Evolutionary conservation across 2,797 vertebrate genomes (phyloP).

Genomic region (Schizopygopsis pylzovi): DNA sequence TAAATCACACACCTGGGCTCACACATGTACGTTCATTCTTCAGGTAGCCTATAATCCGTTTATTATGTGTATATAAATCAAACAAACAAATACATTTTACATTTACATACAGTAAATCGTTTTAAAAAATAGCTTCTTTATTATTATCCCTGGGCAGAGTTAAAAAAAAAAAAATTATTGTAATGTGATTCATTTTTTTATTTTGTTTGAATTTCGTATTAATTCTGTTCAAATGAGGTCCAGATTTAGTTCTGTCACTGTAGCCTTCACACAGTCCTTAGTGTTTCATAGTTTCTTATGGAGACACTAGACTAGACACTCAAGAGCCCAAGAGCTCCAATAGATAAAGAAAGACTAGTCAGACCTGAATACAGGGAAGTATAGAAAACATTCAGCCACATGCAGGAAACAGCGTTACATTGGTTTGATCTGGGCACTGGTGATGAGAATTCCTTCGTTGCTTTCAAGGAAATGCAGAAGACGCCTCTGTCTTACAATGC

Average conservation of each 20-base stretch:
- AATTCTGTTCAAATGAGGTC: too few species aligned
- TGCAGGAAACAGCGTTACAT: background rate
- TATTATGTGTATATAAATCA: background rate
- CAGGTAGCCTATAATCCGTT: background rate
- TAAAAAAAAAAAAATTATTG: too few species aligned
- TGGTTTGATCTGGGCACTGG: background rate
- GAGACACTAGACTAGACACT: background rate
- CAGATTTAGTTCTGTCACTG: too few species aligned
- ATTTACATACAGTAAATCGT: background rate
- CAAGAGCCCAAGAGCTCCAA: too few species aligned
- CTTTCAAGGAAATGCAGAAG: background rate
- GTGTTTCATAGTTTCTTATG: background rate
- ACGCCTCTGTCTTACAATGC: background rate
- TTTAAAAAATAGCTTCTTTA: background rate
- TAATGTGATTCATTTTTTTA: too few species aligned
- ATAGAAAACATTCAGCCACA: background rate
- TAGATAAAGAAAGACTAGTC: background rate
- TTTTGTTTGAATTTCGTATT: too few species aligned
- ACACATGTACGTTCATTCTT: too few species aligned
- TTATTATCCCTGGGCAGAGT: background rate
- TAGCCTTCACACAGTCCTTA: too few species aligned
- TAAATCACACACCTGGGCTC: background rate
- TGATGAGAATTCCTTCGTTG: background rate
- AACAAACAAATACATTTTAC: background rate
- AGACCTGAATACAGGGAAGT: background rate